Evolutionary conservation across 2,888 invertebrate genomes (phyloP).

Genomic region (Eugnorisma glareosa): DNA sequence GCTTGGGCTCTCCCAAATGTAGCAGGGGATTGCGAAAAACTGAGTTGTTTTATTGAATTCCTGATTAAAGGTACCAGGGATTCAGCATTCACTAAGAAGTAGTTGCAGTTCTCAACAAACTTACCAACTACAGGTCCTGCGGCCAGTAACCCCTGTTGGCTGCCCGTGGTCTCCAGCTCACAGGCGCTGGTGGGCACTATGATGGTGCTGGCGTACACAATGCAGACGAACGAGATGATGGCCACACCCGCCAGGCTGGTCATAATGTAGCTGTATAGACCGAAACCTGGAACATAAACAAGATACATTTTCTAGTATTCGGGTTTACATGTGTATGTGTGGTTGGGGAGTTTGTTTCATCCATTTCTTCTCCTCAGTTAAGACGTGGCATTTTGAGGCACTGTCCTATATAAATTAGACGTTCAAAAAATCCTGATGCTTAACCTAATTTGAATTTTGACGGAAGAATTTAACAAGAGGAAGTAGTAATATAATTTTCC

Average conservation of each 20-base stretch:
- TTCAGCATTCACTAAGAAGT: not conserved
- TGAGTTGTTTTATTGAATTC: not conserved
- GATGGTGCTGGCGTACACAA: constrained; percentile 78
- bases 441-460: not conserved
- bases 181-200: constrained; percentile 84
- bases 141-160: constrained; percentile 80
- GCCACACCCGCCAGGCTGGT: constrained; percentile 71
- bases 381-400: not conserved
- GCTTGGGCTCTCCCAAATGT: no score
- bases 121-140: constrained; percentile 75
- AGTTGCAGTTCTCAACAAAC: constrained; percentile 16
- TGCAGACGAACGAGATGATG: constrained; percentile 78
- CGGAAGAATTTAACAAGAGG: not conserved
- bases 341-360: not conserved
- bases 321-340: not conserved
- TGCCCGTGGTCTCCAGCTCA: constrained; percentile 80
- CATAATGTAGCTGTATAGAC: constrained; percentile 77
- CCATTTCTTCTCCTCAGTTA: no score
- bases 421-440: not conserved
- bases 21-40: not conserved
- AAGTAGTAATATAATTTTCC: not conserved
- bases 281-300: constrained; percentile 71
- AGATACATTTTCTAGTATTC: not conserved
- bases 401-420: not conserved
- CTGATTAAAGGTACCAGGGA: not conserved